Percentiles rank a stretch among this genome's conserved stretches.
These are phyloP conservation scores for Battus philenor DNA, from an alignment of 1,140 invertebrate species.

Conservation along the genomic window DNA sequence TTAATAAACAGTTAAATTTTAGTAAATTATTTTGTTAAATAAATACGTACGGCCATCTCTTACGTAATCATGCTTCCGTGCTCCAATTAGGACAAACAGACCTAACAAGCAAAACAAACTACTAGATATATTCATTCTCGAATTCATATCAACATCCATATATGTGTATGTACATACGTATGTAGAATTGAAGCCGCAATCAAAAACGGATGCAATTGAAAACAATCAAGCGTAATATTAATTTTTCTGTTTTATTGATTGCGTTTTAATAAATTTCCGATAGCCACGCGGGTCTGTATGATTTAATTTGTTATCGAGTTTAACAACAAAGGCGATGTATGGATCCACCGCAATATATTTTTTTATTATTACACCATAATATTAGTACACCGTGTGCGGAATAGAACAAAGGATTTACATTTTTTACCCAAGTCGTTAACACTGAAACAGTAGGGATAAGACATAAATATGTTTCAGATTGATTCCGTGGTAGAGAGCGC, in stretches of 20 bases:
- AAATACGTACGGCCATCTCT: constrained; percentile 64
- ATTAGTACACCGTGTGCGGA: too few species aligned
- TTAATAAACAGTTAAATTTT: too few species aligned
- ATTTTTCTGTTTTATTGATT: constrained; percentile 46
- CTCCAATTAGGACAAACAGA: constrained; percentile 10
- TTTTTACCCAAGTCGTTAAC: too few species aligned
- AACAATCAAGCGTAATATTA: constrained; percentile 57
- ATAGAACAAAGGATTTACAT: too few species aligned
- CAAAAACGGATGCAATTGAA: constrained; percentile 42
- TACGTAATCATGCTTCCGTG: constrained; percentile 42
- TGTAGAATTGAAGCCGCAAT: constrained; percentile 29
- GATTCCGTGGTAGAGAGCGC: too few species aligned
- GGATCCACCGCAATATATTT: too few species aligned
- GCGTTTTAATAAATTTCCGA: constrained; percentile 52
- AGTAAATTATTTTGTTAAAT: too few species aligned
- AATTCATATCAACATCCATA: constrained; percentile 9
- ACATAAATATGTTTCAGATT: too few species aligned
- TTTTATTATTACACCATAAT: too few species aligned
- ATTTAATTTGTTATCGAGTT: too few species aligned
- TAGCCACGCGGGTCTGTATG: constrained; percentile 21
- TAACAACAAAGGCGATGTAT: too few species aligned
- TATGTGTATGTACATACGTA: not conserved
- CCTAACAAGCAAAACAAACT: constrained; percentile 5
- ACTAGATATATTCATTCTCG: constrained; percentile 3
- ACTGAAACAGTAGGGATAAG: too few species aligned